Percentiles rank a stretch among this genome's conserved stretches.
phyloP scores from a whole-genome alignment of 2,888 invertebrate species.

The Carpatolechia fugitivella region DNA sequence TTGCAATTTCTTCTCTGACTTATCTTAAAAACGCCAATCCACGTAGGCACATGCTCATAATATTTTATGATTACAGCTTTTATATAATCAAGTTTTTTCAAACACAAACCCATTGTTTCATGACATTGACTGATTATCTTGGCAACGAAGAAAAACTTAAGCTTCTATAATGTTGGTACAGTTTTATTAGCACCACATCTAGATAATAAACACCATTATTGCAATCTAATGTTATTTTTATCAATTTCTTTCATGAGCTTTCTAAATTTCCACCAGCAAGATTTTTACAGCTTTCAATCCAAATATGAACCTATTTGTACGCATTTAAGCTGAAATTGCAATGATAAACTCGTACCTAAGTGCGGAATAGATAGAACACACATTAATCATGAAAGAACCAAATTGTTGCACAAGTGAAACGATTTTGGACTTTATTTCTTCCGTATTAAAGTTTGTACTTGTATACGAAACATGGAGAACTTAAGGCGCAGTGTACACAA shows the following conservation, averaged over 20 bases:
- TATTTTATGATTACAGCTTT: constrained; percentile 7
- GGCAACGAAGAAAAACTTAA: constrained; percentile 31
- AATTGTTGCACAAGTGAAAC: constrained; percentile 47
- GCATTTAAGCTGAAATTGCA: constrained; percentile 31
- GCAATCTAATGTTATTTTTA: constrained; percentile 62
- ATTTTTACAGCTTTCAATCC: constrained; percentile 21
- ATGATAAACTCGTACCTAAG: constrained; percentile 28
- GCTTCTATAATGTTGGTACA: constrained; percentile 30
- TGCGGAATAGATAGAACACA: constrained; percentile 53
- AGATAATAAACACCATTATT: constrained; percentile 45
- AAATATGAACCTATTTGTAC: constrained; percentile 20
- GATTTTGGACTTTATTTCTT: constrained; percentile 33
- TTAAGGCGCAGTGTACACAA: constrained; percentile 51
- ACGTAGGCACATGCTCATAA: not conserved
- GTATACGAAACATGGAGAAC: constrained; percentile 15
- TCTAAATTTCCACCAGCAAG: constrained; percentile 45
- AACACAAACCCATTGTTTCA: constrained; percentile 30
- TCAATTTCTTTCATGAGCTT: constrained; percentile 60
- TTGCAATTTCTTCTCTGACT: too few species aligned
- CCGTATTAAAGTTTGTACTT: constrained; percentile 9
- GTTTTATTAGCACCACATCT: constrained; percentile 41
- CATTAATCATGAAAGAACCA: constrained; percentile 73
- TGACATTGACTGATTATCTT: constrained; percentile 47
- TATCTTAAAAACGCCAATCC: not conserved
- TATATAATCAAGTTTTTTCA: constrained; percentile 18